These are phyloP conservation scores for Sebastes schlegelii DNA, from an alignment of 2,113 vertebrate genomes.

Conservation along the genomic window DNA sequence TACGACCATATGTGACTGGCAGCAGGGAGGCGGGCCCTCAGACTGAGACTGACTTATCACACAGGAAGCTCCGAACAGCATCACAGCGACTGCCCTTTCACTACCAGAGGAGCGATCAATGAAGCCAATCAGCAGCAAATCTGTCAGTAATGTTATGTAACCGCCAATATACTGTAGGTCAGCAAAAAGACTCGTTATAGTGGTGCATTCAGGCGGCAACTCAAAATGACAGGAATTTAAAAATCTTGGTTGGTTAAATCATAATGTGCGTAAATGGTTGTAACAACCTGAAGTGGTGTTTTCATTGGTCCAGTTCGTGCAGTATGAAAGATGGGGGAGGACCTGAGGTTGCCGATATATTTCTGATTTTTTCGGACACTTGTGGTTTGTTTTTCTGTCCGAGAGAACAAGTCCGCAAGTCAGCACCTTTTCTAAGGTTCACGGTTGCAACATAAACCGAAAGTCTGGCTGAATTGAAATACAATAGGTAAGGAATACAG, in stretches of 20 bases:
- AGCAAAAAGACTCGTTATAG: neutral
- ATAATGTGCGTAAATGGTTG: neutral
- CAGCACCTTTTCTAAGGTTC: neutral
- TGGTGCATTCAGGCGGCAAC: neutral
- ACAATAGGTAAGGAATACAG: neutral
- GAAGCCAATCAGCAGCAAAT: slow-evolving; percentile 48
- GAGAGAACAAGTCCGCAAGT: no score
- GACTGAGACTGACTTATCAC: slow-evolving; percentile 47
- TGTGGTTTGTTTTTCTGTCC: neutral
- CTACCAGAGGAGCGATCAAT: slow-evolving; percentile 48
- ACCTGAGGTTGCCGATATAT: neutral
- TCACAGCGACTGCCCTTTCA: slow-evolving; percentile 14
- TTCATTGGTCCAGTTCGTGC: neutral
- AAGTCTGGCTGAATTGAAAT: neutral
- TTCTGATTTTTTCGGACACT: neutral
- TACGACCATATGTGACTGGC: slow-evolving; percentile 24
- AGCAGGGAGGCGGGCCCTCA: slow-evolving; percentile 33
- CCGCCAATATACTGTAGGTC: slow-evolving; percentile 3
- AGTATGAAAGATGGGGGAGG: neutral
- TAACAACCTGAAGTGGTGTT: neutral
- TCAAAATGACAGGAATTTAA: neutral
- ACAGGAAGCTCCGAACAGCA: slow-evolving; percentile 43
- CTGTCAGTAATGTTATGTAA: slow-evolving; percentile 36
- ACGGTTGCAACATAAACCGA: neutral
- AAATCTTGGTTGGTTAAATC: neutral